Conservation (phyloP, 53 echinoderm and acorn worm species). For the Paracentrotus lividus region DNA sequence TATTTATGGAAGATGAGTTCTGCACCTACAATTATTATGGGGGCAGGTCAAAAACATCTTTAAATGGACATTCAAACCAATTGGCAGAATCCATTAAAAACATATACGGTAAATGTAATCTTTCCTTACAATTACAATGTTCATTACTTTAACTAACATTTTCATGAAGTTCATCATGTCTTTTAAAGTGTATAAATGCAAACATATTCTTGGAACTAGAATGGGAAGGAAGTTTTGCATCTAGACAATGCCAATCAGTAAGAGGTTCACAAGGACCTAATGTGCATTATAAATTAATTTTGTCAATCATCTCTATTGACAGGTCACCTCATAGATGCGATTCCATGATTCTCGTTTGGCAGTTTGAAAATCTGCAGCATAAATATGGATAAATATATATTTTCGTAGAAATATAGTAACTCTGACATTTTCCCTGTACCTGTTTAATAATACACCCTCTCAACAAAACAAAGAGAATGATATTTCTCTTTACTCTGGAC, state of each 20-base stretch:
- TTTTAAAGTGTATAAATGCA: neutral
- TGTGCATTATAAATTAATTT: neutral
- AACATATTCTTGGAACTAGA: neutral
- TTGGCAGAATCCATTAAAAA: no score
- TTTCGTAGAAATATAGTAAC: constrained; percentile 55
- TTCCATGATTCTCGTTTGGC: constrained; percentile 66
- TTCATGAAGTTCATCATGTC: neutral
- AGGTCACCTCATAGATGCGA: neutral
- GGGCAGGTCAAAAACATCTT: neutral
- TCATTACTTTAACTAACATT: no score
- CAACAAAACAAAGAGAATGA: neutral
- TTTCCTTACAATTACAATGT: neutral
- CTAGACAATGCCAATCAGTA: neutral
- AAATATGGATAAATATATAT: constrained; percentile 71
- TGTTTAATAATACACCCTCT: neutral
- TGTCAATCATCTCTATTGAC: no score
- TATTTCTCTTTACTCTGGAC: constrained; percentile 2
- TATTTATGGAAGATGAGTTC: neutral
- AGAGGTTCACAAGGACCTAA: neutral
- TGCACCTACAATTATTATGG: neutral
- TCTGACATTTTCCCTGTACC: neutral
- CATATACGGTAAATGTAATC: neutral
- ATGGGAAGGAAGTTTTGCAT: neutral
- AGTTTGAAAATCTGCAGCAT: constrained; percentile 73
- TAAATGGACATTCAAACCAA: neutral